These are phyloP conservation scores for Mythimna impura DNA, from an alignment of 2,888 invertebrate species.

Conservation along the genomic window DNA sequence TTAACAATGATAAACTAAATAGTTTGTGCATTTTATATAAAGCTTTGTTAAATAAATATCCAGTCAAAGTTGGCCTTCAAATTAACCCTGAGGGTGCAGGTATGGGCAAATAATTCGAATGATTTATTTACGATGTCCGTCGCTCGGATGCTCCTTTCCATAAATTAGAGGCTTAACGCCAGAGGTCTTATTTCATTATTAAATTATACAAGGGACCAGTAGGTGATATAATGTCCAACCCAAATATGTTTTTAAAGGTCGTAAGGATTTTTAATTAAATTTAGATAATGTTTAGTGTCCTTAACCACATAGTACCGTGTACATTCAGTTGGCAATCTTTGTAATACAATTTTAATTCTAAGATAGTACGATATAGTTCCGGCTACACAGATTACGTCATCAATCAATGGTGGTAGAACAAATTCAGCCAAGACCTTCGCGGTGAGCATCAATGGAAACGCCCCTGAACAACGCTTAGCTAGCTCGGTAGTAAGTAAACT, in stretches of 20 bases:
- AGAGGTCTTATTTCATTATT: conserved; percentile 71
- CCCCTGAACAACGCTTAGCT: conserved; percentile 34
- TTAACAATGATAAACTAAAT: neutral
- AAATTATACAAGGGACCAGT: conserved; percentile 61
- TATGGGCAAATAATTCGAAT: conserved; percentile 69
- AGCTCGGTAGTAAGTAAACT: conserved; percentile 12
- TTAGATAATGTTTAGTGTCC: conserved; percentile 10
- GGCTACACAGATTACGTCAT: conserved; percentile 38
- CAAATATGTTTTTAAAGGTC: conserved; percentile 44
- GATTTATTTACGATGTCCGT: conserved; percentile 72
- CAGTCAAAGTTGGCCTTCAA: conserved; percentile 57
- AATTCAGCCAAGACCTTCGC: conserved; percentile 44
- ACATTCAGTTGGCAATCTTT: neutral
- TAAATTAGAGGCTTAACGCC: conserved; percentile 71
- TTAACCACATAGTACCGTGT: neutral
- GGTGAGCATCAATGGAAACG: conserved; percentile 42
- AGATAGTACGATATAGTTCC: conserved; percentile 21
- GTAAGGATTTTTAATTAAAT: conserved; percentile 38
- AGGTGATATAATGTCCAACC: conserved; percentile 41
- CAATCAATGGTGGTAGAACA: conserved; percentile 46
- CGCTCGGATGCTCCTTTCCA: conserved; percentile 64
- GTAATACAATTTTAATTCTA: neutral
- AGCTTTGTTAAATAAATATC: conserved; percentile 27
- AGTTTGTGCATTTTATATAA: conserved; percentile 10
- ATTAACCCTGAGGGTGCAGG: conserved; percentile 62